Base-by-base conservation (phyloP, 1,140 invertebrate species). In the Archegozetes longisetosus region DNA sequence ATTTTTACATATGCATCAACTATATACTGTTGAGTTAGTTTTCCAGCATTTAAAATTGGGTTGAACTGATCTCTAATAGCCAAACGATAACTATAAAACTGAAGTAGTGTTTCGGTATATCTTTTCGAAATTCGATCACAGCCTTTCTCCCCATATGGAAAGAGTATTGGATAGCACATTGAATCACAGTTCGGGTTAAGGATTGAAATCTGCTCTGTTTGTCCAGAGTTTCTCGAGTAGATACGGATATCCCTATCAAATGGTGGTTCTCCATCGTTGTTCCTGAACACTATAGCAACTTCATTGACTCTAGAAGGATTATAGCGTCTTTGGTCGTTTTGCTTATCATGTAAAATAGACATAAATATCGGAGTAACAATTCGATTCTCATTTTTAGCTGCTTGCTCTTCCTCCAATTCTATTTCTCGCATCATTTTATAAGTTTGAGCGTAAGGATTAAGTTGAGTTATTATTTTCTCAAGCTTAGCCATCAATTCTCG, bases 81-180 rank as follows among this genome's bases (percentile, higher is more conserved):
- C 6, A 9, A 52, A 48, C 13, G 17, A 55, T 24, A 25, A 25
- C 23, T 52, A 14, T 9, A 23, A 28, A 23, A 28, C n/a, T 4
- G 28, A n/a, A 24, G 3, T 53, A 17, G n/a, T 28, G 14, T 27
- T 49, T 14, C 48, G 46, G 24, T 14, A n/a, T 53, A 55, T 55
- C 54, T 20, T 3, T 12, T 61, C 23, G n/a, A n/a, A n/a, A n/a
- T n/a, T n/a, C n/a, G n/a, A n/a, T 17, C 22, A 17, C 53, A 68
- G 32, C 55, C 61, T 13, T 46, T 13, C 56, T 65, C 27, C 20
- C 67, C 64, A 3, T 48, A 14, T 20, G 48, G 55, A 25, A 65
- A 61, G n/a, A 68, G 52, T 2, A 67, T 4, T 20, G 61, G 67
- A 55, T 68, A 68, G 14, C 48, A 22, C 24, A 68, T 55, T 32